Evolutionary conservation across 2,888 invertebrate genomes (phyloP).

Genomic region (Galeruca laticollis): DNA sequence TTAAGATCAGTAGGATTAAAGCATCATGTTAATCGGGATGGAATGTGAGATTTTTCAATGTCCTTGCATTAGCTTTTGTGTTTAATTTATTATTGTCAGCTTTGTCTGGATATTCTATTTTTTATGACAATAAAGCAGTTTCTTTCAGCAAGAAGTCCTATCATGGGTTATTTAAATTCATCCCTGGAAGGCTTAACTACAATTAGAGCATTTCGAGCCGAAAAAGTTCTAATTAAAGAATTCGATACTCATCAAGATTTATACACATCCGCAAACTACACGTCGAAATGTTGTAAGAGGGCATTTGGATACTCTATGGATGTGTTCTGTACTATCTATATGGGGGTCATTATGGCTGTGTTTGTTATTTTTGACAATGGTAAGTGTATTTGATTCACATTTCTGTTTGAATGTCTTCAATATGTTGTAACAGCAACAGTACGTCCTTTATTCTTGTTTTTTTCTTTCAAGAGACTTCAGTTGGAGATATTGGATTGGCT

Average conservation of each 20-base stretch:
- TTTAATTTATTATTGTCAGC: too few species aligned
- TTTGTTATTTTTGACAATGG: slow-evolving; percentile 48
- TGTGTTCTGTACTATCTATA: slow-evolving; percentile 51
- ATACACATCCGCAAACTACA: slow-evolving; percentile 58
- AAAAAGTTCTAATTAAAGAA: slow-evolving; percentile 54
- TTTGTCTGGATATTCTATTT: too few species aligned
- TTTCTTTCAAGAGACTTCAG: slow-evolving; percentile 47
- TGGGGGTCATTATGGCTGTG: slow-evolving; percentile 44
- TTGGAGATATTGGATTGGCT: slow-evolving; percentile 78
- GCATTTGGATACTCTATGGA: slow-evolving; percentile 60
- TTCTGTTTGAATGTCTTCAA: not conserved
- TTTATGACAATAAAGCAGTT: too few species aligned
- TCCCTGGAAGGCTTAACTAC: slow-evolving; percentile 62
- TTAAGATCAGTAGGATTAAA: too few species aligned
- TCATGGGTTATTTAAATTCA: slow-evolving; percentile 60
- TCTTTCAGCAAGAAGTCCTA: slow-evolving; percentile 59
- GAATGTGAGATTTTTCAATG: too few species aligned
- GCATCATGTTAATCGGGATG: too few species aligned
- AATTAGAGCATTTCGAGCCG: slow-evolving; percentile 58
- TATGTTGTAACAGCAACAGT: not conserved
- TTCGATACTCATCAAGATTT: slow-evolving; percentile 61
- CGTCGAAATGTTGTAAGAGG: slow-evolving; percentile 53
- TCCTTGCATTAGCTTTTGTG: too few species aligned
- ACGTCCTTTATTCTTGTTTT: not conserved
- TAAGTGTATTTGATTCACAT: slow-evolving; percentile 29